These are phyloP conservation scores for Zosterops pallidus DNA, from an alignment of 2,113 vertebrate genomes.

Conservation along the genomic window DNA sequence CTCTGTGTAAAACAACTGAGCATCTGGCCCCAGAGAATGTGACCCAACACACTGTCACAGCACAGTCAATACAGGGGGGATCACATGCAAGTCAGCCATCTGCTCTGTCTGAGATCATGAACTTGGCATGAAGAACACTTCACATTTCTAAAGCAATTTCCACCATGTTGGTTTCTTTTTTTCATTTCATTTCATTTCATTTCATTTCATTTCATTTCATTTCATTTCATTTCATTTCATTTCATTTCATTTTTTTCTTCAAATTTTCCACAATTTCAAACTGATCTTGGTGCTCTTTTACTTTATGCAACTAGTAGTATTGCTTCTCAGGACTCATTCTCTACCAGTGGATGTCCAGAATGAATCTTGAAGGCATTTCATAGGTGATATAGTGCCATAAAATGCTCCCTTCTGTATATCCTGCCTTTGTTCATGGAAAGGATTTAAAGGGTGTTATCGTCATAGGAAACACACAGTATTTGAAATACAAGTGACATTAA, in stretches of 20 bases:
- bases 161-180: background rate
- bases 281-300: background rate
- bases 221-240: background rate
- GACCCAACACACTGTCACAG: background rate
- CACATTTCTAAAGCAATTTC: background rate
- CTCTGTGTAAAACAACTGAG: background rate
- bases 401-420: background rate
- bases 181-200: background rate
- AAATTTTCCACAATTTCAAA: background rate
- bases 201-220: background rate
- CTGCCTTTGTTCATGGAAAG: background rate
- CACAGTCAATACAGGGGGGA: background rate
- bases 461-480: background rate
- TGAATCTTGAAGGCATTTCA: background rate
- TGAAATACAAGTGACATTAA: background rate
- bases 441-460: background rate
- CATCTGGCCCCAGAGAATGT: background rate
- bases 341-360: background rate
- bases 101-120: background rate
- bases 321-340: background rate
- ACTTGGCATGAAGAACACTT: background rate
- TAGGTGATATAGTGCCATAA: background rate
- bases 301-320: background rate
- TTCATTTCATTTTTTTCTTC: background rate
- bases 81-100: background rate